Percentiles rank a stretch among this genome's conserved stretches.
phyloP scores from a whole-genome alignment of 2,888 invertebrate species.

The Rhingia campestris region DNA sequence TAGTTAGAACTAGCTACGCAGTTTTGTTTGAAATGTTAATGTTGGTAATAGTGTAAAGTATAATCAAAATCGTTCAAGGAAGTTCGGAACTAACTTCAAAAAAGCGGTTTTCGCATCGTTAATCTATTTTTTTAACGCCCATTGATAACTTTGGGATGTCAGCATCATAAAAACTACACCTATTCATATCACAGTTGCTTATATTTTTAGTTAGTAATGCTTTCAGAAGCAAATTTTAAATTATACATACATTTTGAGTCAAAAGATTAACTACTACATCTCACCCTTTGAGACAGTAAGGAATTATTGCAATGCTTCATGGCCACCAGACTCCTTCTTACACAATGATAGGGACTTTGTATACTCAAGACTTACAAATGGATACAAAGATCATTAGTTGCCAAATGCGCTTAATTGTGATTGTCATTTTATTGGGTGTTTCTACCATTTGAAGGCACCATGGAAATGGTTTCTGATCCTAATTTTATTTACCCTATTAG shows the following conservation, averaged over 20 bases:
- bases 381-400: slow-evolving; percentile 34
- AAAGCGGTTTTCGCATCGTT: too few relatives aligned
- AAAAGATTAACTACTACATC: not conserved
- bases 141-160: too few relatives aligned
- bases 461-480: slow-evolving; percentile 27
- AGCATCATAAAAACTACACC: too few relatives aligned
- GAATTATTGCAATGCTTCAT: slow-evolving; percentile 25
- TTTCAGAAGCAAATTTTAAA: not conserved
- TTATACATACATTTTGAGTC: not conserved
- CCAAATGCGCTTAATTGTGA: slow-evolving; percentile 30
- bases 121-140: too few relatives aligned
- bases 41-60: too few relatives aligned
- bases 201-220: not conserved
- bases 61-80: too few relatives aligned
- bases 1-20: too few relatives aligned
- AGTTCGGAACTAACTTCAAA: too few relatives aligned
- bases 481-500: slow-evolving; percentile 28
- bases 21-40: too few relatives aligned
- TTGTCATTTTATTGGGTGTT: slow-evolving; percentile 40
- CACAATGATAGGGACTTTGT: not conserved
- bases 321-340: not conserved
- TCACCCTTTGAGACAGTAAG: slow-evolving; percentile 7
- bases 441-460: slow-evolving; percentile 11
- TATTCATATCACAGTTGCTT: too few relatives aligned
- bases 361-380: not conserved